Evolutionary conservation across 2,113 vertebrate species (phyloP).

Genomic region (Sebastes schlegelii): DNA sequence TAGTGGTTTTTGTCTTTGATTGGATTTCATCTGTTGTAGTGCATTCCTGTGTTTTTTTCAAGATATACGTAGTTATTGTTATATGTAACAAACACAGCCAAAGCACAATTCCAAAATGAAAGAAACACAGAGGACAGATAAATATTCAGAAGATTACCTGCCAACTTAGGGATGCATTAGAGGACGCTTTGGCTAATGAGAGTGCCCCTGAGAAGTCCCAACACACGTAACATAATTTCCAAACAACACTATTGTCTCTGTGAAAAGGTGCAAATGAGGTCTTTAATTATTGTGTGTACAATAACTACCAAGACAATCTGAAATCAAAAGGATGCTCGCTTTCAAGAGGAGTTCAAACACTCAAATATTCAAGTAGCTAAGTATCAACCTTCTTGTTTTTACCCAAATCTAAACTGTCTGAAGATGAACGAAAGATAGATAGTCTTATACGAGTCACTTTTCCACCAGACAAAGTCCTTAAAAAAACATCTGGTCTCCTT

Average conservation of each 20-base stretch:
- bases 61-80: too few relatives aligned
- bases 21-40: too few relatives aligned
- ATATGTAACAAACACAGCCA: too few relatives aligned
- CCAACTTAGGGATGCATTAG: constrained; percentile 23
- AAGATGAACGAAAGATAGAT: background rate
- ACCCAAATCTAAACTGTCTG: background rate
- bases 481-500: background rate
- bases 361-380: background rate
- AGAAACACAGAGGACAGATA: constrained; percentile 10
- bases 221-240: constrained; percentile 9
- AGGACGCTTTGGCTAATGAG: constrained; percentile 47
- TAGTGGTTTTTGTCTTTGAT: too few relatives aligned
- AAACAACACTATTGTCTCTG: background rate
- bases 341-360: background rate
- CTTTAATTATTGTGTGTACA: constrained; percentile 30
- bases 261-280: constrained; percentile 36
- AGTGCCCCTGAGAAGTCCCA: constrained; percentile 39
- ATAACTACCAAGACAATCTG: constrained; percentile 3
- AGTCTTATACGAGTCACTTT: background rate
- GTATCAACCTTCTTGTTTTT: background rate
- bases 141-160: constrained; percentile 42
- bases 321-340: background rate
- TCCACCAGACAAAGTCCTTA: background rate
- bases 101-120: background rate
- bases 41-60: too few relatives aligned